Evolutionary conservation across 2,113 vertebrate genomes (phyloP), one percentile per base, ranked within the genome.

Genomic region (Sphyrna mokarran): DNA sequence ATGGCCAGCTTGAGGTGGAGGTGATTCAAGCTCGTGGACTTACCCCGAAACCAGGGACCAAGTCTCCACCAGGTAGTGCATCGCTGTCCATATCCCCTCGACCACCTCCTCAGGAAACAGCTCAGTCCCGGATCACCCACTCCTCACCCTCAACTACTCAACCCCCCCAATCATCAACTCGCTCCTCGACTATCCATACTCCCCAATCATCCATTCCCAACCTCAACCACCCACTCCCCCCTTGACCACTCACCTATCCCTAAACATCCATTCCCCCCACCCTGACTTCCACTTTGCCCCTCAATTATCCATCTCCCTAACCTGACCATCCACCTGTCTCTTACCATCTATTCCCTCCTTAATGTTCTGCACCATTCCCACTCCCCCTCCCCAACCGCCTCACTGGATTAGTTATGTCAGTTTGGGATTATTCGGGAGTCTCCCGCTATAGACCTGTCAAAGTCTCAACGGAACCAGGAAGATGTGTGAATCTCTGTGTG

Each of bases 1-100:
- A 99, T 0, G 99, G 99, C 0, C 98, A 98, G 96, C 98, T 99
- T 76, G 99, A 99, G 97, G 99, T 99, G 97, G 99, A 99, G 97
- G 99, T 99, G 58, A 98, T 99, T 96, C 99, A 99, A 97, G 99
- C 99, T 69, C 97, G 99, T 96, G 98, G 99, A 96, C 97, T 99
- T 97, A 99, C 98, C 20, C 98, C 99, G 96, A 99, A 99, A 96
- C 98, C 98, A 0, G 99, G 99, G 70, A 99, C 99, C 95, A 99
- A 99, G 97, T 98, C 98, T 80, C 98, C 98, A 96, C 99, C 99
- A 98, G 99, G 99, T 99, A 96, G 48, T 11, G 69, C 9, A 7
- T 0, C 33, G 33, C 2, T 29, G 23, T 3, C 85, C 48, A 11
- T 8, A 87, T 66, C n/a, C 48, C 86, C 11, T 20, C 13, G 14